Evolutionary conservation across 2,888 invertebrate species (phyloP).

Genomic region (Trichogramma dendrolimi): DNA sequence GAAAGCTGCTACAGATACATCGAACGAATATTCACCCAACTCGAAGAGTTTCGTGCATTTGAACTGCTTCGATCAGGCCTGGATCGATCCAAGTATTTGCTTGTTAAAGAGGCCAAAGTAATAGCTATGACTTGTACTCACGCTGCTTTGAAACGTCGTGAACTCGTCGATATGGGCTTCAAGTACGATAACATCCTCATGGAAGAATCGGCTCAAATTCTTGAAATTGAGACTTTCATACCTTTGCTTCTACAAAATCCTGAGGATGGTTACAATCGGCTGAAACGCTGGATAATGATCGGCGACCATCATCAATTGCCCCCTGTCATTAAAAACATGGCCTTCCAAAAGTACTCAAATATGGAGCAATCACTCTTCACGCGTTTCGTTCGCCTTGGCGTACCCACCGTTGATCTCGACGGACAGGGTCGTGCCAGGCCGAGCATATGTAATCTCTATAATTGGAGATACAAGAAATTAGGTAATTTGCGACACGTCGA

Average conservation of each 20-base stretch:
- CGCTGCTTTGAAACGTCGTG: conserved; percentile 93
- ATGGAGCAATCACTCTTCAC: conserved; percentile 99
- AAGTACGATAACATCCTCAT: conserved; percentile 98
- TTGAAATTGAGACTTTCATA: conserved; percentile 99
- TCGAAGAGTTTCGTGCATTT: conserved; percentile 98
- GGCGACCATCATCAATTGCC: conserved; percentile 99
- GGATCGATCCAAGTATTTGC: conserved; percentile 91
- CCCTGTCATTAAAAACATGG: conserved; percentile 99
- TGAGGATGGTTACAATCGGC: conserved; percentile 87
- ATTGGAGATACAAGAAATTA: conserved; percentile 94
- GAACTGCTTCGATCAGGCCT: conserved; percentile 91
- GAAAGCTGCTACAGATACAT: conserved; percentile 85
- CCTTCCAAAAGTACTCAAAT: conserved; percentile 99
- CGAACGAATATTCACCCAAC: conserved; percentile 89
- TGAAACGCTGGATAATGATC: conserved; percentile 99
- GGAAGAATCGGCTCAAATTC: conserved; percentile 98
- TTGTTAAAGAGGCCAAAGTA: conserved; percentile 98
- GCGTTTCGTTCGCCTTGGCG: conserved; percentile 89
- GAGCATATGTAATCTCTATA: conserved; percentile 87
- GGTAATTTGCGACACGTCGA: conserved; percentile 90
- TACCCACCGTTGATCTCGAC: conserved; percentile 95
- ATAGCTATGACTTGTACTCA: conserved; percentile 99
- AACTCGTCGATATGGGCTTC: conserved; percentile 91
- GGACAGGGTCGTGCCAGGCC: conserved; percentile 94
- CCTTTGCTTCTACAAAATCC: conserved; percentile 98